Evolutionary conservation across 1,140 invertebrate genomes (phyloP).

Genomic region (Drosophila guanche): DNA sequence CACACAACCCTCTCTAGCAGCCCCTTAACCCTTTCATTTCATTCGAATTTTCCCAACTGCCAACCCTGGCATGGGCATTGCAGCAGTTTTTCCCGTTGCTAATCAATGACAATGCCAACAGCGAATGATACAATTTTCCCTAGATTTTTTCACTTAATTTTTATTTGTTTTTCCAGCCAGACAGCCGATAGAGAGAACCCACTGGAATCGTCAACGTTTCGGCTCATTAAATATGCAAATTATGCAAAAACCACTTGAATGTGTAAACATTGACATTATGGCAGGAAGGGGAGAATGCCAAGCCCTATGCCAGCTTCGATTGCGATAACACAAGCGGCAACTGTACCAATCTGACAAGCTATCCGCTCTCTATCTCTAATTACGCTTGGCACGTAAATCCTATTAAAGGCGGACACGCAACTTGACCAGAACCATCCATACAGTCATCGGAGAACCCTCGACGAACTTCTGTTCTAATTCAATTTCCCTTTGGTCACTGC

Average conservation of each 20-base stretch:
- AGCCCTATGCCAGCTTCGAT: conserved; percentile 12
- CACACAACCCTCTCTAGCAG: conserved; percentile 9
- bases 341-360: conserved; percentile 6
- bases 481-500: conserved; percentile 54
- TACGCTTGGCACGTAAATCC: conserved; percentile 68
- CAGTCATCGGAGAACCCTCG: conserved; percentile 18
- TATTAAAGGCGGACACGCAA: conserved; percentile 68
- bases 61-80: conserved; percentile 41
- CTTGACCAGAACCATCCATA: conserved; percentile 46
- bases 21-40: conserved; percentile 53
- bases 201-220: conserved; percentile 39
- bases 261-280: conserved; percentile 68
- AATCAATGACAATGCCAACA: conserved; percentile 49
- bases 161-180: conserved; percentile 73
- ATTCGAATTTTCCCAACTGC: conserved; percentile 9
- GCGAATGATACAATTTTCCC: conserved; percentile 49
- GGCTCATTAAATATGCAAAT: conserved; percentile 76
- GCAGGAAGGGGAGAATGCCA: neutral
- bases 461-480: conserved; percentile 72
- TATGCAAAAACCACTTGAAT: conserved; percentile 75
- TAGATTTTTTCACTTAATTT: conserved; percentile 75
- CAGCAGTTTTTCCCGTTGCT: conserved; percentile 48
- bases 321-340: conserved; percentile 24
- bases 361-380: conserved; percentile 30
- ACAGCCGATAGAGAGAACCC: conserved; percentile 24